Evolutionary conservation across 2,888 invertebrate species (phyloP), one percentile per base, ranked within the genome.

Genomic region (Matsumyia berberina): DNA sequence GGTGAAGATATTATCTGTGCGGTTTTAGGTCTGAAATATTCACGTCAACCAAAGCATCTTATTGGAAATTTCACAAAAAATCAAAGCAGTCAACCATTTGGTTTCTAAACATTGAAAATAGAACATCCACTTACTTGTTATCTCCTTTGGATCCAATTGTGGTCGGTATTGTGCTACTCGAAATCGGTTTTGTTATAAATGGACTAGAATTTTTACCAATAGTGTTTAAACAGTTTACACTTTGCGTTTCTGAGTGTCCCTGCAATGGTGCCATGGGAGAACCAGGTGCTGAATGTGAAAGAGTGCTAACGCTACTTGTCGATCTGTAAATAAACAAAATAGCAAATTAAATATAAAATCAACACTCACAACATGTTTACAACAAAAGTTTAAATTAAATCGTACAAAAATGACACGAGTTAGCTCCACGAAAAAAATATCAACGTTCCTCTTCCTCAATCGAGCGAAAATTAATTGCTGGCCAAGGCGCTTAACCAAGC

Each of bases 211-310:
- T 88, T 81, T 87, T 87, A 69, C 88, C 87, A 85, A 87, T 86
- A 53, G 88, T 87, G 86, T 88, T 89, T 86, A 90, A 86, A 86
- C 87, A 88, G 58, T 88, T 88, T 88, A 89, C 88, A 88, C 89
- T 89, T 85, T 88, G 88, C 70, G 88, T 76, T 87, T 89, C 88
- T 83, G 90, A 88, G 86, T 90, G 88, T 66, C 89, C 89, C 88
- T 89, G 90, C 88, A 90, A 87, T 88, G 90, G 89, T 89, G 91
- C 91, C 91, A 91, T 90, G 88, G 89, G 89, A 88, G 88, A 88
- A 88, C 88, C 86, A 86, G 88, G 88, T 81, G 88, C 88, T 87
- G 89, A 88, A 87, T 88, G 85, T 72, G 88, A 88, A 85, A 90
- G 88, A 83, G 88, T 88, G 87, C 88, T 90, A 87, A 89, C 89